Percentiles rank a stretch among this genome's conserved stretches.
Evolutionary conservation across 2,113 vertebrate genomes (phyloP).

Genomic region (Pelobates fuscus): DNA sequence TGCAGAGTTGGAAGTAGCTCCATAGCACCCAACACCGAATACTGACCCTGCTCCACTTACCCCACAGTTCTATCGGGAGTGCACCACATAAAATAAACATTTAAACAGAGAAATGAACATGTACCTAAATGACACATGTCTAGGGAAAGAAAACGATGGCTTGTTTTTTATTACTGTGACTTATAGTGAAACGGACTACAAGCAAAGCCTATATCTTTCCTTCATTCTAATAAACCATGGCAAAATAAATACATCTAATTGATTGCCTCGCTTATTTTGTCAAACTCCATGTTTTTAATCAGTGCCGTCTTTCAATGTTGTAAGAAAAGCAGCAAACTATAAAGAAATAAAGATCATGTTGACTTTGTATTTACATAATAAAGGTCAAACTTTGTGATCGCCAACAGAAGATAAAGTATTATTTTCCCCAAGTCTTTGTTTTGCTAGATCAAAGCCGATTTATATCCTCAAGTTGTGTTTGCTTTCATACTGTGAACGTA

Average conservation of each 20-base stretch:
- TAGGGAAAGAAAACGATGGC: too few species aligned
- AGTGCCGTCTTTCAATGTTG: background rate
- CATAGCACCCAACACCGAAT: too few species aligned
- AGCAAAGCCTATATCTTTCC: background rate
- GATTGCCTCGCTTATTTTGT: background rate
- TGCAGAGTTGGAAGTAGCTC: too few species aligned
- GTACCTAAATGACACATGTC: too few species aligned
- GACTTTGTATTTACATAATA: constrained; percentile 13
- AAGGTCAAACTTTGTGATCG: background rate
- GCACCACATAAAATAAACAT: too few species aligned
- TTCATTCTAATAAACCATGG: background rate
- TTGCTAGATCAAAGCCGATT: background rate
- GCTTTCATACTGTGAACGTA: background rate
- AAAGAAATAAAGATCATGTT: background rate
- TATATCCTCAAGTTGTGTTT: background rate
- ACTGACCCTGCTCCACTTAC: too few species aligned
- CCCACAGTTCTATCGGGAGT: too few species aligned
- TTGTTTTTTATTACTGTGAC: background rate
- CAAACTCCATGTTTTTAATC: background rate
- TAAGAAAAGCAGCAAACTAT: background rate
- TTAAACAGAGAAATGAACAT: too few species aligned
- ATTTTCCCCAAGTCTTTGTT: background rate
- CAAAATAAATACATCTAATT: background rate
- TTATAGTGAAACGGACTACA: background rate
- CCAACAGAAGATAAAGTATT: background rate